phyloP scores from a whole-genome alignment of 2,113 vertebrate genomes.

The Erythrocebus patas region DNA sequence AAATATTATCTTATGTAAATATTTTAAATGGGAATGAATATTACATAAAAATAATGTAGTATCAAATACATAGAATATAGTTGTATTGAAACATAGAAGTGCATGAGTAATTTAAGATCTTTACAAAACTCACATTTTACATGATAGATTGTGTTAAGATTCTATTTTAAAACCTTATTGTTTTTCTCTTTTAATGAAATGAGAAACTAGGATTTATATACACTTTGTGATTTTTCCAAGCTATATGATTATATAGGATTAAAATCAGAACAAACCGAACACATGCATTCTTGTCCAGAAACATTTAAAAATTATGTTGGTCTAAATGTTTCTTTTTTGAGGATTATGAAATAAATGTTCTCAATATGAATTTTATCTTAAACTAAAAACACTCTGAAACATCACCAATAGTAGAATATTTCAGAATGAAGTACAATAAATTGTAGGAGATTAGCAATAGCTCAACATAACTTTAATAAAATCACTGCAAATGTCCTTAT shows the following conservation, averaged over 20 bases:
- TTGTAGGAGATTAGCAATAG: background rate
- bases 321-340: background rate
- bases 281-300: background rate
- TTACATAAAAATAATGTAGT: background rate
- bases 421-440: background rate
- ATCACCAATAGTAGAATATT: background rate
- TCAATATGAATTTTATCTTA: background rate
- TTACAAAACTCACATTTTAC: background rate
- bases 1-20: background rate
- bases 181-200: background rate
- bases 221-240: background rate
- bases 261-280: background rate
- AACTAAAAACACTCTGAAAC: background rate
- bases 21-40: background rate
- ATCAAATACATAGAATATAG: background rate
- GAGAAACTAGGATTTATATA: background rate
- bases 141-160: background rate
- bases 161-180: background rate
- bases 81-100: background rate
- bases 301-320: background rate
- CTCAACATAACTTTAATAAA: background rate
- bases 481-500: background rate
- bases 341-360: background rate
- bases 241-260: background rate
- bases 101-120: background rate